These are phyloP conservation scores for Myotis lucifugus DNA, from an alignment of 2,113 vertebrate species.

Conservation along the genomic window DNA sequence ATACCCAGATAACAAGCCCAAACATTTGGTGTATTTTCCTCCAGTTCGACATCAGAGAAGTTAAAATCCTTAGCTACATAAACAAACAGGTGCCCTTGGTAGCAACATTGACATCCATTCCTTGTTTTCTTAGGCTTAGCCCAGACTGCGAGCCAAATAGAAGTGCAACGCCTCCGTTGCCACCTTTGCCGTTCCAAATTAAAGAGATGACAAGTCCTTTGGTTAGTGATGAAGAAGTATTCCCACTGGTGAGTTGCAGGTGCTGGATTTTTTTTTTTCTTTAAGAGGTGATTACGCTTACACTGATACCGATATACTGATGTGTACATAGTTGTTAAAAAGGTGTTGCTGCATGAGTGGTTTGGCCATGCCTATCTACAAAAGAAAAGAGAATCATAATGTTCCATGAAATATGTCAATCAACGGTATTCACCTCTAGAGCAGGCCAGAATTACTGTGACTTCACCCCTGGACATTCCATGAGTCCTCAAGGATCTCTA, in stretches of 20 bases:
- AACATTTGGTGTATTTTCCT: neutral
- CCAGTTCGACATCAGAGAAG: neutral
- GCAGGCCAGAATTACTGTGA: neutral
- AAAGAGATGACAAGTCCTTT: conserved; percentile 67
- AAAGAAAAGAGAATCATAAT: neutral
- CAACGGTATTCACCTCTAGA: neutral
- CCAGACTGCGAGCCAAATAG: conserved; percentile 58
- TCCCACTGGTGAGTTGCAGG: conserved; percentile 80
- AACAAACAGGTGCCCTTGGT: neutral
- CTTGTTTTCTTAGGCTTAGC: conserved; percentile 59
- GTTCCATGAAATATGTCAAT: neutral
- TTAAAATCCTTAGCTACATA: neutral
- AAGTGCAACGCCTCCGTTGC: conserved; percentile 14
- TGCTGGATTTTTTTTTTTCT: neutral
- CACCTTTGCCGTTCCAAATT: conserved; percentile 12
- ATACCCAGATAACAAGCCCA: neutral
- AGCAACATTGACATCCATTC: neutral
- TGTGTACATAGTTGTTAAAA: neutral
- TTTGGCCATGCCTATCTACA: neutral
- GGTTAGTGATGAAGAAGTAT: conserved; percentile 57
- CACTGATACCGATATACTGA: neutral
- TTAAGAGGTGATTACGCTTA: neutral
- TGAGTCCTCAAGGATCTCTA: neutral
- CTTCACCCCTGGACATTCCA: neutral
- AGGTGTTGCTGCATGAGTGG: neutral